Evolutionary conservation across 2,113 vertebrate species (phyloP).

Genomic region (Heteronetta atricapilla): DNA sequence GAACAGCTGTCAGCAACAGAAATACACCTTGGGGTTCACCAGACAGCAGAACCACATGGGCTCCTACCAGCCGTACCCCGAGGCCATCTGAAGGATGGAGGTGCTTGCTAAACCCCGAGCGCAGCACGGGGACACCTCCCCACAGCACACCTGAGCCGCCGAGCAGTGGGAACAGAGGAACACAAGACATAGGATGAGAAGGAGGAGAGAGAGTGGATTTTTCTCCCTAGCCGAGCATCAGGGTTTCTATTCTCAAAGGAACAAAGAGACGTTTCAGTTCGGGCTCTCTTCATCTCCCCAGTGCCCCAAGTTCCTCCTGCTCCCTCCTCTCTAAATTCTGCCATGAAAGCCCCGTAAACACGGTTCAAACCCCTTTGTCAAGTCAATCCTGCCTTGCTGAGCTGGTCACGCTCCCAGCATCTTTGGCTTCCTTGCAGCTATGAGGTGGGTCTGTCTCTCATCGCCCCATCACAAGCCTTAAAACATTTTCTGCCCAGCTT

Average conservation of each 20-base stretch:
- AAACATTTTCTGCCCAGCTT: background rate
- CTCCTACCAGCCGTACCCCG: accelerated
- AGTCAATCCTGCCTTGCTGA: background rate
- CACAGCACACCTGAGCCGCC: accelerated
- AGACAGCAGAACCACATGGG: background rate
- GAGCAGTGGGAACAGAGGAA: background rate
- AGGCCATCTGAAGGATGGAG: background rate
- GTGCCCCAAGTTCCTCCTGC: background rate
- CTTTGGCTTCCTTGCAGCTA: background rate
- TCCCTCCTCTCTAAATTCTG: background rate
- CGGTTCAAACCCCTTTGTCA: background rate
- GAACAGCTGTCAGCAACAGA: constrained; percentile 16
- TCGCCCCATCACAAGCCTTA: background rate
- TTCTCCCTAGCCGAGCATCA: background rate
- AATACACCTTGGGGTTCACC: background rate
- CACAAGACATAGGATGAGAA: accelerated
- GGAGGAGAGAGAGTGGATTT: background rate
- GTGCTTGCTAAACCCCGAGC: background rate
- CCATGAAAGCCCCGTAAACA: accelerated
- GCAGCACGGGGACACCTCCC: background rate
- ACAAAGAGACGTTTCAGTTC: background rate
- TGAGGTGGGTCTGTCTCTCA: background rate
- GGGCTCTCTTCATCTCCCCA: background rate
- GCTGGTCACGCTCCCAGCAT: background rate
- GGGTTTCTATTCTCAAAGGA: background rate